These are phyloP conservation scores for Melanocharis versteri DNA, from an alignment of 2,113 vertebrate species.

Conservation along the genomic window DNA sequence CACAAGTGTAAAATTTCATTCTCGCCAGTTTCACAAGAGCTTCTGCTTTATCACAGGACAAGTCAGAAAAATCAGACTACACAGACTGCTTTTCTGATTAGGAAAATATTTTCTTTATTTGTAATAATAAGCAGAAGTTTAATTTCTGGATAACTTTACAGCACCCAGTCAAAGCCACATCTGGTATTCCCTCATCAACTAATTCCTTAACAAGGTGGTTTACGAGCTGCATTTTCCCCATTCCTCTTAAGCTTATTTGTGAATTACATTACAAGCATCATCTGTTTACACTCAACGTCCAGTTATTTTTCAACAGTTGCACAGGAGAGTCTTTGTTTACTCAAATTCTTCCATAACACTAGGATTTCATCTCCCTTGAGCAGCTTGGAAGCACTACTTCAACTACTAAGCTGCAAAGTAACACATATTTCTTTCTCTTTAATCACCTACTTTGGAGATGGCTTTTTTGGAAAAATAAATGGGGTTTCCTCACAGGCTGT, in stretches of 20 bases:
- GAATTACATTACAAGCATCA: not conserved
- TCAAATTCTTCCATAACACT: slow-evolving; percentile 7
- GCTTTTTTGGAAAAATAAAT: not conserved
- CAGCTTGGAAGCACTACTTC: slow-evolving; percentile 34
- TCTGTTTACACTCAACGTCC: slow-evolving; percentile 16
- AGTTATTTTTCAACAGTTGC: slow-evolving; percentile 33
- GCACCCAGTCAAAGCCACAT: not conserved
- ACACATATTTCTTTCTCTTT: not conserved
- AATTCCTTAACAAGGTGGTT: not conserved
- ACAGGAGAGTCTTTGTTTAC: slow-evolving; percentile 52
- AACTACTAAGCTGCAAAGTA: slow-evolving; percentile 24
- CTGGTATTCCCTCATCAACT: not conserved
- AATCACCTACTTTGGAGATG: not conserved
- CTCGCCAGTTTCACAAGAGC: not conserved
- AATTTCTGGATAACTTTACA: not conserved
- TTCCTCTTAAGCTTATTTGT: slow-evolving; percentile 36
- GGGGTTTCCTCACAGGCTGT: not conserved
- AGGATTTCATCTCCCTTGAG: slow-evolving; percentile 26
- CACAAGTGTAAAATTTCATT: not conserved
- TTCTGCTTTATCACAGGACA: not conserved
- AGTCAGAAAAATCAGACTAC: not conserved
- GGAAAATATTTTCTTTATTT: not conserved
- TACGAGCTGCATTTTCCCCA: not conserved
- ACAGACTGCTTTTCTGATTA: not conserved
- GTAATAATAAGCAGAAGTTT: not conserved